Evolutionary conservation across 1,140 invertebrate genomes (phyloP), one percentile per base, ranked within the genome.

Genomic region (Drusus annulatus): DNA sequence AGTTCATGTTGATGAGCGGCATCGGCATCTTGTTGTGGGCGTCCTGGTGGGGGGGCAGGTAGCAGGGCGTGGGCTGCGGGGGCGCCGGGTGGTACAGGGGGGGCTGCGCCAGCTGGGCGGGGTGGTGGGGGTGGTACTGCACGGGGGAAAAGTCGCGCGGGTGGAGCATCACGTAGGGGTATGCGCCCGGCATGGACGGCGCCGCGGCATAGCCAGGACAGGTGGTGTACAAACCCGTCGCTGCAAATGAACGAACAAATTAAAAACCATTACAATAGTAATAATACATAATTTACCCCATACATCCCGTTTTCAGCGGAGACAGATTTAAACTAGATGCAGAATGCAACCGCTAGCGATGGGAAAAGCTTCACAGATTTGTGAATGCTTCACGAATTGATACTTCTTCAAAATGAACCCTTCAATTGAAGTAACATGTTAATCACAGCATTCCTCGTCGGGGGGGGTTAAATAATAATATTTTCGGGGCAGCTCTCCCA

Each of bases 191-290:
- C 76, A 83, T 63, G 36, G 36, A 45, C 10, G 36, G 36, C 3
- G 82, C 76, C 50, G 75, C 71, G 31, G 82, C 79, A 58, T 84
- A 81, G 2, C 82, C 80, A 5, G 82, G 82, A 23, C 82, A 84
- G 7, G 82, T 84, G 3, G 82, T 84, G 23, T 84, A 84, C 51
- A 84, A 54, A 50, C 82, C 82, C 2, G 82, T 84, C 16, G 82
- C 82, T 84, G 78, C 3, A 81, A 75, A 62, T n/a, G 19, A 80
- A 75, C 7, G 13, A 25, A 1, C 23, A 52, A 23, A 10, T 17
- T 28, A 74, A 23, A 45, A 28, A 63, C 56, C 25, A 80, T 79
- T 79, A 56, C 74, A 74, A 52, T 80, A 83, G 5, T n/a, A n/a
- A n/a, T n/a, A n/a, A n/a, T n/a, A n/a, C n/a, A n/a, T n/a, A n/a